Conservation (phyloP, 2,888 invertebrate genomes). For the Oasisia sp. region DNA sequence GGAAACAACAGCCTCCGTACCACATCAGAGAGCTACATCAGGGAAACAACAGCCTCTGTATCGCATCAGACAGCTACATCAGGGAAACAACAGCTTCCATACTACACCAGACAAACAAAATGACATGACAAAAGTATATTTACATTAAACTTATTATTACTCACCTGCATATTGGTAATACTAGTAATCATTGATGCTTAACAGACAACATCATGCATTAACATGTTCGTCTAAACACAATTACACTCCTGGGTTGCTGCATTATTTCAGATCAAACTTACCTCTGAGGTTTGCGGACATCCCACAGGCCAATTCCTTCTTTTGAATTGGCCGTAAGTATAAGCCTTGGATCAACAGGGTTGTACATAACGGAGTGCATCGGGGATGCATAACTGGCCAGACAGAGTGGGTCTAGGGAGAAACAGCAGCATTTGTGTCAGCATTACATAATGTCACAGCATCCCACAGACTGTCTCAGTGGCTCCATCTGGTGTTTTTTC, state of each 20-base stretch:
- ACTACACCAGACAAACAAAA: too few species aligned
- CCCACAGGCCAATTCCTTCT: constrained; percentile 91
- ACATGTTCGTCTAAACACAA: constrained; percentile 3
- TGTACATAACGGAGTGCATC: constrained; percentile 96
- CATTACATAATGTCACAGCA: neutral
- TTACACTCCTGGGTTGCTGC: neutral
- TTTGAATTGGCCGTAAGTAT: constrained; percentile 90
- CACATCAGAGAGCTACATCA: too few species aligned
- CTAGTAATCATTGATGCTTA: neutral
- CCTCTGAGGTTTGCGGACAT: constrained; percentile 84
- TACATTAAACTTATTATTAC: too few species aligned
- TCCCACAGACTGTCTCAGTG: too few species aligned
- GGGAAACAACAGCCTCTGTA: too few species aligned
- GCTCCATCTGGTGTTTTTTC: too few species aligned
- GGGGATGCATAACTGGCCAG: constrained; percentile 78
- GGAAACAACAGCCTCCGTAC: too few species aligned
- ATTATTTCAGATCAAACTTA: constrained; percentile 62
- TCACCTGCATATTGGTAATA: neutral
- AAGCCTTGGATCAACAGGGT: constrained; percentile 83
- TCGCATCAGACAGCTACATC: too few species aligned
- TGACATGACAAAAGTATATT: neutral
- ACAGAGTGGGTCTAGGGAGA: constrained; percentile 72
- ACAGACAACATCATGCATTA: neutral
- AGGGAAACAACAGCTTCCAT: too few species aligned
- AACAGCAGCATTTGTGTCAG: neutral